Evolutionary conservation across 2,113 vertebrate species (phyloP), one percentile per base, ranked within the genome.

Genomic region (Dinomys branickii): DNA sequence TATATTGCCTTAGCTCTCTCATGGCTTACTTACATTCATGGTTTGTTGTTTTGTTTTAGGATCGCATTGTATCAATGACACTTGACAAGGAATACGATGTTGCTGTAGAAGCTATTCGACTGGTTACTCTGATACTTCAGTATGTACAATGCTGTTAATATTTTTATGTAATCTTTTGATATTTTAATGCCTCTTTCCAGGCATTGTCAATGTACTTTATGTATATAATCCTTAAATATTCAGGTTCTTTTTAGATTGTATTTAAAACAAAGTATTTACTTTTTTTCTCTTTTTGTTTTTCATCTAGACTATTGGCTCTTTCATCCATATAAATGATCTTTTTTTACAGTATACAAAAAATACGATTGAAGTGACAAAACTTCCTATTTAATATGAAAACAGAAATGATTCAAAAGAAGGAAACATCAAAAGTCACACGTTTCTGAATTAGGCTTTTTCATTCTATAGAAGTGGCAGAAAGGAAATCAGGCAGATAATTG

Each of bases 81-180:
- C 99, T 99, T 97, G 99, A 99, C 98, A 99, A 99, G 98, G 99
- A 99, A 97, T 99, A 99, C 1, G 99, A 99, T 33, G 99, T 99
- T 0, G 99, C 99, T 13, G 99, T 99, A 97, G 99, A 99, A 98
- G 99, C 99, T 95, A 99, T 99, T 97, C 98, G 99, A 98, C 98
- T 99, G 97, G 99, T 99, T 96, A 99, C 99, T 0, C 99, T 99
- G 96, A 99, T 99, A 97, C 99, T 99, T 94, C 99, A 99, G 99
- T 99, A 97, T 99, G 99, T 99, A 91, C 97, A 97, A 90, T 94
- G 90, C 89, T 84, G 2, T n/a, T 94, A 73, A 12, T 87, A 1
- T 0, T 80, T 77, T 47, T 47, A 30, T 30, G 84, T 93, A 50
- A 63, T 54, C 71, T 58, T 38, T 78, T 89, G 41, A 38, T 86